Base-by-base conservation (phyloP, 2,888 invertebrate species). In the Cheilosia variabilis region DNA sequence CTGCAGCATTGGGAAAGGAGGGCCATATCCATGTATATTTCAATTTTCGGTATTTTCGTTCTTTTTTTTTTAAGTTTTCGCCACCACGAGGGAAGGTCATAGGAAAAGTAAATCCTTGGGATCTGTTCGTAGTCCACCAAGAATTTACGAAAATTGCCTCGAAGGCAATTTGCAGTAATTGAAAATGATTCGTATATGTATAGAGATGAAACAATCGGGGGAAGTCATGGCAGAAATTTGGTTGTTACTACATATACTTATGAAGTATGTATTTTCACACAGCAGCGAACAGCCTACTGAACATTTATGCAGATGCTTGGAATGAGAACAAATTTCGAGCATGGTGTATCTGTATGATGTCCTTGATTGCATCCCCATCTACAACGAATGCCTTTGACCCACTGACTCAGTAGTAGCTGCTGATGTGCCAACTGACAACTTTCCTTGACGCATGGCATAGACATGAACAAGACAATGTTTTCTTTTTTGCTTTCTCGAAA, bases 371-470 rank as follows among this genome's bases (percentile, higher is more conserved):
- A 19, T 50, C 4, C 24, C 66, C 15, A 65, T 45, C 43, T 55
- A 53, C 19, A 37, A n/a, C 15, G 57, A 47, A 34, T 66, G 83
- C 55, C 72, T 73, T 78, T 83, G 83, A 83, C 83, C 83, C 62
- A 83, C 83, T 83, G 78, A 68, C 83, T 83, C 78, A 83, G 41
- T 78, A 55, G 71, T 19, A 9, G 47, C 17, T 17, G 47, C 60
- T 69, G 62, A 81, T 63, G 65, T 53, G 52, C 45, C 50, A 24
- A 72, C 58, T 53, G 52, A 37, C 50, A 24, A 72, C 58, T 68
- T 68, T 66, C 2, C 45, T 31, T 34, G 37, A 81, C 41, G 41
- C 37, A 63, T 34, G 43, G 22, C 31, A 57, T 13, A 10, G 17
- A 31, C 31, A 34, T 10, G 5, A 7, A 17, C 9, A n/a, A 31